Evolutionary conservation across 2,888 invertebrate species (phyloP).

Genomic region (Acanthosoma haemorrhoidale): DNA sequence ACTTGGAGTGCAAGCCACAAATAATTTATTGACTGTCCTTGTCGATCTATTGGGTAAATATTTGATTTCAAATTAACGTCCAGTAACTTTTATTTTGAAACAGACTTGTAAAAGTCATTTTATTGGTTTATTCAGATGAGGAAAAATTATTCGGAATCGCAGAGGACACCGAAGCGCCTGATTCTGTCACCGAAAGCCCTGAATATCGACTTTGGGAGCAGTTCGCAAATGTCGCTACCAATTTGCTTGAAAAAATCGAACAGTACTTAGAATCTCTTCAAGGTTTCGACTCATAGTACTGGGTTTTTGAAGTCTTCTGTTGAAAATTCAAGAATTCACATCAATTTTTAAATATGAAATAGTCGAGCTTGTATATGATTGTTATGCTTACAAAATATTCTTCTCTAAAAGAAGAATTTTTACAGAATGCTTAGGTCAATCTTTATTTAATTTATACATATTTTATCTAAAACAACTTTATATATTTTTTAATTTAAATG

Average conservation of each 20-base stretch:
- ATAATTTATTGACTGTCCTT: constrained; percentile 51
- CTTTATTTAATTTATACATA: no score
- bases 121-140: constrained; percentile 50
- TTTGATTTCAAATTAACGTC: not conserved
- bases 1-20: constrained; percentile 51
- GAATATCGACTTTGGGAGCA: constrained; percentile 63
- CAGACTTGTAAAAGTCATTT: no score
- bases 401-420: no score
- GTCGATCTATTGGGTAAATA: constrained; percentile 53
- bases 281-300: constrained; percentile 31
- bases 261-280: constrained; percentile 41
- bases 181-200: constrained; percentile 48
- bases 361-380: no score
- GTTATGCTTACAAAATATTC: no score
- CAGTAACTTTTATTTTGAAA: not conserved
- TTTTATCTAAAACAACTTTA: no score
- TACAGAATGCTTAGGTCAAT: no score
- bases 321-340: no score
- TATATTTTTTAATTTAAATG: no score
- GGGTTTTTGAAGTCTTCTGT: no score
- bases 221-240: constrained; percentile 67
- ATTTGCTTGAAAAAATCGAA: constrained; percentile 61
- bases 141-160: constrained; percentile 53
- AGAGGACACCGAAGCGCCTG: constrained; percentile 48
- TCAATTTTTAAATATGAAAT: no score